These are phyloP conservation scores for Nephotettix cincticeps DNA, from an alignment of 1,140 invertebrate genomes.

Conservation along the genomic window DNA sequence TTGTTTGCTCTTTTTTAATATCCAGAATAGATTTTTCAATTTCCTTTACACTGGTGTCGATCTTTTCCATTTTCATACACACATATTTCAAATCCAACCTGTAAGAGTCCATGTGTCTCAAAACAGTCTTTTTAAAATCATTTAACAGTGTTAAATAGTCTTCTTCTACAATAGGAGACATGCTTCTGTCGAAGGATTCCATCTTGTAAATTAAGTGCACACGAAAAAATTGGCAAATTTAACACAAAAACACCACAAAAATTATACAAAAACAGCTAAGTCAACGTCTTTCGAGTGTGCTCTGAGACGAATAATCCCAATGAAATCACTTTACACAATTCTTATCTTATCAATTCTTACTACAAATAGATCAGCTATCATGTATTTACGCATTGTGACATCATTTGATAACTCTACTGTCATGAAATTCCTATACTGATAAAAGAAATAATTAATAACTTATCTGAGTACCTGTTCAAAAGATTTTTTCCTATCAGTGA, in stretches of 20 bases:
- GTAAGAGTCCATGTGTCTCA: background rate
- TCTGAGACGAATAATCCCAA: background rate
- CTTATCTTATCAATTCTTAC: background rate
- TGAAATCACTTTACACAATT: background rate
- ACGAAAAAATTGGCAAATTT: background rate
- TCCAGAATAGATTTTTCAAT: background rate
- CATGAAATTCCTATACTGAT: background rate
- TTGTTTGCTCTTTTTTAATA: background rate
- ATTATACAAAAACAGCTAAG: background rate
- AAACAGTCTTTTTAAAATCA: background rate
- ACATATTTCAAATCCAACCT: slow-evolving; percentile 1
- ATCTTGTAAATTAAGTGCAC: background rate
- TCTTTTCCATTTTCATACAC: background rate
- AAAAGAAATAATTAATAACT: background rate
- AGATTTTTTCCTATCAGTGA: slow-evolving; percentile 57
- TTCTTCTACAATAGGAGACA: background rate
- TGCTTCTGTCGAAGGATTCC: background rate
- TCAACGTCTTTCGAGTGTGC: no score
- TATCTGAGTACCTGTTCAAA: slow-evolving; percentile 41
- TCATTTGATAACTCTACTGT: background rate
- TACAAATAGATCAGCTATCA: background rate
- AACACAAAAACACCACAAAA: background rate
- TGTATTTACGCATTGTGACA: background rate
- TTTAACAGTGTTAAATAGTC: background rate
- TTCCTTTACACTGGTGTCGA: background rate